A percentile compares a stretch with the other conserved stretches of the same genome.
Conservation (phyloP, 2,888 invertebrate species). For the Parnassius glacialis region DNA sequence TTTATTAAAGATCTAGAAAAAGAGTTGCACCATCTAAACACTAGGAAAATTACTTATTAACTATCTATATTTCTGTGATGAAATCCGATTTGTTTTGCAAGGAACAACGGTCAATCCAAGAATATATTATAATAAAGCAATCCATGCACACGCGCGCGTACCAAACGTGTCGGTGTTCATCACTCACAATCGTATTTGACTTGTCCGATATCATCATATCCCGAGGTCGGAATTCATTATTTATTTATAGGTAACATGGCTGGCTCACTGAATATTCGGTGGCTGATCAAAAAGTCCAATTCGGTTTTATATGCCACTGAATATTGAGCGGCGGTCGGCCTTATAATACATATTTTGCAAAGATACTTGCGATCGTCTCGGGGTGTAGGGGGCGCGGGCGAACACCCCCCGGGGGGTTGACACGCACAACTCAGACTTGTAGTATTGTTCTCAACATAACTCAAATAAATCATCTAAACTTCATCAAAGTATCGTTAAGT, state of each 20-base stretch:
- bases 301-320: conserved; percentile 65
- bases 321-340: conserved; percentile 57
- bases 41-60: too few relatives aligned
- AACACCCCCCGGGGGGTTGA: background rate
- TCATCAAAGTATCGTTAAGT: background rate
- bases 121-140: background rate
- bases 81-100: background rate
- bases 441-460: background rate
- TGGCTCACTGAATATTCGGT: conserved; percentile 43
- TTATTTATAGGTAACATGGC: conserved; percentile 41
- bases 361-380: conserved; percentile 39
- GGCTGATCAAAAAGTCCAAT: conserved; percentile 59
- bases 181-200: background rate
- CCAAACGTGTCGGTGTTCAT: background rate
- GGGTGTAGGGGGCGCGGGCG: background rate
- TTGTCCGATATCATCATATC: conserved; percentile 31
- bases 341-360: conserved; percentile 54
- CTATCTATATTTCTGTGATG: too few relatives aligned
- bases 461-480: background rate
- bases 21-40: too few relatives aligned
- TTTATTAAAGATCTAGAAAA: too few relatives aligned
- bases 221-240: conserved; percentile 38
- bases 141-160: background rate
- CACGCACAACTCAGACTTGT: background rate
- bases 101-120: background rate